Conservation (phyloP, 2,797 vertebrate genomes). For the Lindbergichthys nudifrons region DNA sequence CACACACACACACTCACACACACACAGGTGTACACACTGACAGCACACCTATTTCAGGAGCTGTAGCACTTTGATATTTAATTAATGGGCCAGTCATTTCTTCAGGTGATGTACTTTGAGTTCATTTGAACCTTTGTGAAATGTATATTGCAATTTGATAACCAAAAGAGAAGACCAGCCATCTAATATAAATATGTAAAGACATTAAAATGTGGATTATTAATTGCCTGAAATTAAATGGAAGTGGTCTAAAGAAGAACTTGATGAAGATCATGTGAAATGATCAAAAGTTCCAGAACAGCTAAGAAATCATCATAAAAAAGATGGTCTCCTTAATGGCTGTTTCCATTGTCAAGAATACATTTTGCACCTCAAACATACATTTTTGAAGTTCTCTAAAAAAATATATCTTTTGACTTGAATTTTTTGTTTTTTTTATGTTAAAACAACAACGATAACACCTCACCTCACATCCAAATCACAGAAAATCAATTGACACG, state of each 20-base stretch:
- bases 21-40: slow-evolving; percentile 9
- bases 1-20: not conserved
- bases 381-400: not conserved
- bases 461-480: not conserved
- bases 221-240: no score
- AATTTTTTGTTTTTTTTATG: not conserved
- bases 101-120: not conserved
- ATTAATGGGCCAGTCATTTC: not conserved
- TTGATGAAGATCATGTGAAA: not conserved
- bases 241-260: not conserved
- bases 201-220: not conserved
- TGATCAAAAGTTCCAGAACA: not conserved
- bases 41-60: slow-evolving; percentile 15
- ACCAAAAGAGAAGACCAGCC: not conserved
- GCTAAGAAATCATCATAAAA: not conserved
- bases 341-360: not conserved
- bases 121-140: not conserved
- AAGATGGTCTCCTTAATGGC: not conserved
- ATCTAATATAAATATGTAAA: not conserved
- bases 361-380: not conserved
- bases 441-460: not conserved
- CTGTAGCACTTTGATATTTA: not conserved
- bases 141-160: not conserved
- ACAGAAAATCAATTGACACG: not conserved
- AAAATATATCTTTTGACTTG: no score